Conservation (phyloP, 1,140 invertebrate genomes). For the Aphidius ervi region DNA sequence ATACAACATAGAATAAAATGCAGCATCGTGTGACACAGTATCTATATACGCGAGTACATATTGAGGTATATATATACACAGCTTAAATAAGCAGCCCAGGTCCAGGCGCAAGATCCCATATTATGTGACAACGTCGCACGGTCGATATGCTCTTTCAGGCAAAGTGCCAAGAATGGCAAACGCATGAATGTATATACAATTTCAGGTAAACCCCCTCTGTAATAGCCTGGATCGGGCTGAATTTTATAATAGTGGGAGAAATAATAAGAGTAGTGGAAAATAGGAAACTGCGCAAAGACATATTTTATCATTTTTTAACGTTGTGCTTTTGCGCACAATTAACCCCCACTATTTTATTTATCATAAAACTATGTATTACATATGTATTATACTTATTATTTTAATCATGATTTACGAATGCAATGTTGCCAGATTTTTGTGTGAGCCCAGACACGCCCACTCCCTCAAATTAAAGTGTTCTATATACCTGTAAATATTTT, state of each 20-base stretch:
- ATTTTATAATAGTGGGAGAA: slow-evolving; percentile 34
- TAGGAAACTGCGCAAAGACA: slow-evolving; percentile 46
- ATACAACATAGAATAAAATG: slow-evolving; percentile 13
- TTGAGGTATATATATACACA: slow-evolving; percentile 32
- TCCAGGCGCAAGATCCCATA: slow-evolving; percentile 33
- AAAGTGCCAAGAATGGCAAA: slow-evolving; percentile 55
- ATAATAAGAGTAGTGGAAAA: slow-evolving; percentile 32
- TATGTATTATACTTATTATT: slow-evolving; percentile 53
- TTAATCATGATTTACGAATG: slow-evolving; percentile 52
- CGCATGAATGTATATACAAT: slow-evolving; percentile 38
- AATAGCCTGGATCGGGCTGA: slow-evolving; percentile 35
- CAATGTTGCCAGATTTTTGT: slow-evolving; percentile 43
- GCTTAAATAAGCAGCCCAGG: slow-evolving; percentile 36
- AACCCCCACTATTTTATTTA: slow-evolving; percentile 35
- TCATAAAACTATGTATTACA: slow-evolving; percentile 37
- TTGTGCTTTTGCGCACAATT: slow-evolving; percentile 36
- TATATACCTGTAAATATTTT: slow-evolving; percentile 9
- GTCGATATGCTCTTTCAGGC: slow-evolving; percentile 56
- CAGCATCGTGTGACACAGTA: slow-evolving; percentile 39
- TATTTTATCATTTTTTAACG: slow-evolving; percentile 20
- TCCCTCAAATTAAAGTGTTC: slow-evolving; percentile 23
- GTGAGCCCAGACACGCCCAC: slow-evolving; percentile 41
- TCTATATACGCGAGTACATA: slow-evolving; percentile 9
- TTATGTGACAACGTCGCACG: slow-evolving; percentile 51
- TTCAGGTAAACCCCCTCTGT: slow-evolving; percentile 37